A percentile compares a stretch with the other conserved stretches of the same genome.
These are phyloP conservation scores for Pentalonia nigronervosa DNA, from an alignment of 1,140 invertebrate genomes.

Conservation along the genomic window DNA sequence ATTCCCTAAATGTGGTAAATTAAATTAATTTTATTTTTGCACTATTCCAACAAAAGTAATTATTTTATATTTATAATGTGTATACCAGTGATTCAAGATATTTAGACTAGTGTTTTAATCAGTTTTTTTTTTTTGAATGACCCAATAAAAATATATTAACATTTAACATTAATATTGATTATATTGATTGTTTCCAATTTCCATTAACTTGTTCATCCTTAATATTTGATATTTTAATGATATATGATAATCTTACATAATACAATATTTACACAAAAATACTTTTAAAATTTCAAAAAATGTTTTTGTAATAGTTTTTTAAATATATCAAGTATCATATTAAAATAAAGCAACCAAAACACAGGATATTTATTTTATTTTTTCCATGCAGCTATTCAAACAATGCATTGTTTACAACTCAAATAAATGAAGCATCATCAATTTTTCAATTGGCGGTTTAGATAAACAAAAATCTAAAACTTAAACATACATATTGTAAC, in stretches of 20 bases:
- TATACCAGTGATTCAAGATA: constrained; percentile 1
- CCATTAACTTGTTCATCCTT: not conserved
- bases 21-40: constrained; percentile 23
- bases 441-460: not conserved
- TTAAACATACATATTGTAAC: too few relatives aligned
- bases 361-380: not conserved
- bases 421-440: not conserved
- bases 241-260: not conserved
- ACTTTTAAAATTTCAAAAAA: not conserved
- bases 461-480: not conserved
- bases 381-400: not conserved
- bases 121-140: not conserved
- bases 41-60: not conserved
- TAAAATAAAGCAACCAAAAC: not conserved
- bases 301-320: not conserved
- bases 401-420: not conserved
- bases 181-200: not conserved
- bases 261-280: not conserved
- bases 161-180: not conserved
- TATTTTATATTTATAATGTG: constrained; percentile 2
- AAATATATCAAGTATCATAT: not conserved
- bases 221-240: not conserved
- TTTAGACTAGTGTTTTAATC: not conserved
- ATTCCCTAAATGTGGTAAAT: not conserved
- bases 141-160: not conserved